These are phyloP conservation scores for Hydrocynus forskahlii DNA, from an alignment of 2,797 vertebrate genomes.

Conservation along the genomic window DNA sequence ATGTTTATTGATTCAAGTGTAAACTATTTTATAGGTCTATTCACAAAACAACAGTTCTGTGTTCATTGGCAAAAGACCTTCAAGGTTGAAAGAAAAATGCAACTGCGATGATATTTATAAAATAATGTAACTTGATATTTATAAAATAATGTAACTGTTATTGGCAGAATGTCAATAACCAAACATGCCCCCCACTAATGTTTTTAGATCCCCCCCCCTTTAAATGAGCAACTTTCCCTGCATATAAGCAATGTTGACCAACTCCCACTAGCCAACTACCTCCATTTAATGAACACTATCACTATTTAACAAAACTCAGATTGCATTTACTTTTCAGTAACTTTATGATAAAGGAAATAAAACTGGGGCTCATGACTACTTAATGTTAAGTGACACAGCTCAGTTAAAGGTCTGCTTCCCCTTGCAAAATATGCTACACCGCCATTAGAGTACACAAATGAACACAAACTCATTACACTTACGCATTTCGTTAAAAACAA, in stretches of 20 bases:
- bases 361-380: neutral
- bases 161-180: neutral
- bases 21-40: constrained; percentile 30
- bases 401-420: neutral
- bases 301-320: neutral
- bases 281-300: too few species aligned
- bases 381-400: neutral
- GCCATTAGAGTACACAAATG: neutral
- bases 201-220: neutral
- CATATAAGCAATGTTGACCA: neutral
- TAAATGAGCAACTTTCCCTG: neutral
- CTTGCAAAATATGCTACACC: constrained; percentile 1
- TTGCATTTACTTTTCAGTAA: neutral
- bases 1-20: constrained; percentile 44
- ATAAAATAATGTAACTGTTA: too few species aligned
- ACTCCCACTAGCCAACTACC: too few species aligned
- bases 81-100: neutral
- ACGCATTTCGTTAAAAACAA: constrained; percentile 1
- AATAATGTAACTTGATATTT: too few species aligned
- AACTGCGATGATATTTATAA: too few species aligned
- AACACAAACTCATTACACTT: neutral
- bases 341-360: neutral
- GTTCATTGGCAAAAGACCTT: constrained; percentile 5
- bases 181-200: neutral
- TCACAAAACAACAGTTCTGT: constrained; percentile 26